Percentiles rank a stretch among this genome's conserved stretches.
These are phyloP conservation scores for Spialia ferax DNA, from an alignment of 2,888 invertebrate genomes.

Conservation along the genomic window DNA sequence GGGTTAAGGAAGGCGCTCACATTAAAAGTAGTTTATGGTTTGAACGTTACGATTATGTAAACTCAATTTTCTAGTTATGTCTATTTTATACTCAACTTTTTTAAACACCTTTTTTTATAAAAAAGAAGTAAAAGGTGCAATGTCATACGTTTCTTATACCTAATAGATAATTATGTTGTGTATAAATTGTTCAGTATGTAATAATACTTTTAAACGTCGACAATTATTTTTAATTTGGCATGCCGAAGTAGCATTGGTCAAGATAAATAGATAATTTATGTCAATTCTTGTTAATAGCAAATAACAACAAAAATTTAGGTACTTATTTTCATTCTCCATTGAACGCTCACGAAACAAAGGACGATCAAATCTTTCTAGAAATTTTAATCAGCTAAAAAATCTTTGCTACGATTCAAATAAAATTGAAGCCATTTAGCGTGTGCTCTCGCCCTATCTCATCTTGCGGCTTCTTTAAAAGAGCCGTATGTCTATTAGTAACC, in stretches of 20 bases:
- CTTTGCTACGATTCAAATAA: not conserved
- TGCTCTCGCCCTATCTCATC: conserved; percentile 17
- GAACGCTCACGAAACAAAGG: not conserved
- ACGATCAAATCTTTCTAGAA: not conserved
- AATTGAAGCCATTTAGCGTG: not conserved
- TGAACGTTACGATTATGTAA: not conserved
- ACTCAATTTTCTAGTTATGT: not conserved
- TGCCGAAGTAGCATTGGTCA: too few relatives aligned
- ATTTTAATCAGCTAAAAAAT: not conserved
- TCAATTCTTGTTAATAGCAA: too few relatives aligned
- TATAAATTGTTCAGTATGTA: too few relatives aligned
- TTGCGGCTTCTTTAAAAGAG: conserved; percentile 57
- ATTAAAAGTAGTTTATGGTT: conserved; percentile 7
- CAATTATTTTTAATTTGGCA: too few relatives aligned
- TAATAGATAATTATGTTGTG: too few relatives aligned
- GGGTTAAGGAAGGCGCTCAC: conserved; percentile 36
- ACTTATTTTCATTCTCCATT: too few relatives aligned
- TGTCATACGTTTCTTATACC: not conserved
- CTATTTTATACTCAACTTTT: not conserved
- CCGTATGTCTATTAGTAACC: conserved; percentile 58
- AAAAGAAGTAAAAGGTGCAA: not conserved
- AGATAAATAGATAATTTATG: too few relatives aligned
- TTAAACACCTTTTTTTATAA: not conserved
- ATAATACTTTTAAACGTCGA: too few relatives aligned
- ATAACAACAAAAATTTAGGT: too few relatives aligned